A percentile compares a stretch with the other conserved stretches of the same genome.
phyloP scores from a whole-genome alignment of 2,888 invertebrate species.

The Bibio marci region DNA sequence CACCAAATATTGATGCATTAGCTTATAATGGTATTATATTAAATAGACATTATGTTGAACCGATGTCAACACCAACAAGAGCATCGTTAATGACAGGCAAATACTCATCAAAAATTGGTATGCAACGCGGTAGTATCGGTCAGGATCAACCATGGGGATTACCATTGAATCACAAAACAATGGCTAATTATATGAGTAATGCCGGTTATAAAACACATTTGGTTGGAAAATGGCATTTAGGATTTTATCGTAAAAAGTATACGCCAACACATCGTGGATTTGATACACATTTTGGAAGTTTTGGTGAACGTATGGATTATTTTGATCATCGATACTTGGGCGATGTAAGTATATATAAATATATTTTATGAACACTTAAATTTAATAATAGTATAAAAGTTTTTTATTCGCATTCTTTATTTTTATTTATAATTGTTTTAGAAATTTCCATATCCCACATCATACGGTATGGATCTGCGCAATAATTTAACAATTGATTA shows the following conservation, averaged over 20 bases:
- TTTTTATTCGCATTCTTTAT: background rate
- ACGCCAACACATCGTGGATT: conserved; percentile 62
- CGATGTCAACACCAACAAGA: conserved; percentile 72
- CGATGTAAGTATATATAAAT: conserved; percentile 25
- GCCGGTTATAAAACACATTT: conserved; percentile 67
- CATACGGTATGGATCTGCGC: conserved; percentile 33
- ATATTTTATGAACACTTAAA: too few species aligned
- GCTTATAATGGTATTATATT: conserved; percentile 72
- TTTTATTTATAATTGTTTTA: conserved; percentile 12
- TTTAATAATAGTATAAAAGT: background rate
- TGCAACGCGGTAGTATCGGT: conserved; percentile 51
- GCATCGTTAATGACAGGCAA: conserved; percentile 68
- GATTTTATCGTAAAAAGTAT: conserved; percentile 41
- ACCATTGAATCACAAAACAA: conserved; percentile 43
- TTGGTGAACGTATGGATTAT: conserved; percentile 68
- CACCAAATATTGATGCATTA: conserved; percentile 77
- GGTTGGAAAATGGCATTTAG: conserved; percentile 86
- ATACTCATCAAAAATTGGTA: conserved; percentile 49
- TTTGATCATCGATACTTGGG: conserved; percentile 41
- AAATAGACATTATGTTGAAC: conserved; percentile 62
- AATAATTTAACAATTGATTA: conserved; percentile 35
- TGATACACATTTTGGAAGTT: conserved; percentile 69
- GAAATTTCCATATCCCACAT: conserved; percentile 12
- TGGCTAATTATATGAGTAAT: conserved; percentile 49
- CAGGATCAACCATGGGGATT: conserved; percentile 55